Conservation (phyloP, 2,888 invertebrate species). For the Phytoseiulus persimilis region DNA sequence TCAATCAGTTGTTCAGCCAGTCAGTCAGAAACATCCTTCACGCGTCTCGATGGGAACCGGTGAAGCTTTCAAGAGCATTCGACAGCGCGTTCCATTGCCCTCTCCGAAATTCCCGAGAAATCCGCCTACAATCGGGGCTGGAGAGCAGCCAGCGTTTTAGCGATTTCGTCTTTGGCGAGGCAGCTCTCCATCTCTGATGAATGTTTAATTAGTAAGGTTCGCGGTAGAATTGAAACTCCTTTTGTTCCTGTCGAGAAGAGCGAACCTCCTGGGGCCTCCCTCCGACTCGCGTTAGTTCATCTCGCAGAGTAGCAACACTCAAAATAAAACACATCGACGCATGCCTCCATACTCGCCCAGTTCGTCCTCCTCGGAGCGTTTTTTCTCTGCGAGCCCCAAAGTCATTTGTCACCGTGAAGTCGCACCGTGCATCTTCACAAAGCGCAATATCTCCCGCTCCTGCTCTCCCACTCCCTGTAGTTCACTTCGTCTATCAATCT, state of each 20-base stretch:
- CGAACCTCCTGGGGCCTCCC: too few relatives aligned
- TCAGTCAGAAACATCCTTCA: not conserved
- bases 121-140: not conserved
- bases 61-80: not conserved
- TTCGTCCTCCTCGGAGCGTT: not conserved
- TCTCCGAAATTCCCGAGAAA: too few relatives aligned
- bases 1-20: not conserved
- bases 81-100: not conserved
- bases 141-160: not conserved
- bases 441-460: not conserved
- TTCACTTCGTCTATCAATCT: not conserved
- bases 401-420: slow-evolving; percentile 5
- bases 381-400: not conserved
- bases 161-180: too few relatives aligned
- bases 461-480: not conserved
- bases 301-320: too few relatives aligned
- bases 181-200: too few relatives aligned
- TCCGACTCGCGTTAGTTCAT: too few relatives aligned
- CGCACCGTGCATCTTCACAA: not conserved
- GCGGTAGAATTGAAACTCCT: too few relatives aligned
- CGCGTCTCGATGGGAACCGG: too few relatives aligned
- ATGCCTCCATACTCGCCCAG: too few relatives aligned
- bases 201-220: too few relatives aligned
- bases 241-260: too few relatives aligned
- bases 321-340: too few relatives aligned